Evolutionary conservation across 2,113 vertebrate genomes (phyloP).

Genomic region (Phylloscopus whistleri): DNA sequence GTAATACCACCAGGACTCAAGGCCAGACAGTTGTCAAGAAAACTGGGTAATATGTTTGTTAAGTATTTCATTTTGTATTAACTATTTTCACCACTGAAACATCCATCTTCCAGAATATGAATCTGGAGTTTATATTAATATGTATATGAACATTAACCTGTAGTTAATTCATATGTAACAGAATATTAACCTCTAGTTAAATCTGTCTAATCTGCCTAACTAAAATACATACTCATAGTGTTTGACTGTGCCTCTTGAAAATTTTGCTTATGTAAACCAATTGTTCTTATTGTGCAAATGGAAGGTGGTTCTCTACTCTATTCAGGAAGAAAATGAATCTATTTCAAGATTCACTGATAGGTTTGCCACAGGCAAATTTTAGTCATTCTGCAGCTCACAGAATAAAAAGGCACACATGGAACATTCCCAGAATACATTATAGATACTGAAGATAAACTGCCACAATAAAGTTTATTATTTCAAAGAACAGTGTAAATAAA

Average conservation of each 20-base stretch:
- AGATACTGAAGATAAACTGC: constrained; percentile 33
- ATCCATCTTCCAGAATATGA: not conserved
- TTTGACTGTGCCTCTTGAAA: not conserved
- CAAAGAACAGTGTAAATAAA: constrained; percentile 67
- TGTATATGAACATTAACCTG: not conserved
- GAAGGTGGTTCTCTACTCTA: not conserved
- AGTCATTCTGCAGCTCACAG: constrained; percentile 20
- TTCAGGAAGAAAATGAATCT: not conserved
- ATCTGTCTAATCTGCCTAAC: not conserved
- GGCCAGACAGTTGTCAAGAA: not conserved
- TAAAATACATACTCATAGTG: not conserved
- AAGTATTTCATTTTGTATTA: not conserved
- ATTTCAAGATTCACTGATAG: constrained; percentile 1
- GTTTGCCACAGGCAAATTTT: constrained; percentile 34
- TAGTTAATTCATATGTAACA: not conserved
- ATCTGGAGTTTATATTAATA: not conserved
- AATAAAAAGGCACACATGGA: constrained; percentile 49
- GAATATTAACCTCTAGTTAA: not conserved
- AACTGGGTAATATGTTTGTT: not conserved
- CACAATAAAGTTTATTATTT: constrained; percentile 57
- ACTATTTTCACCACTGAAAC: not conserved
- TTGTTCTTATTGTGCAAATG: not conserved
- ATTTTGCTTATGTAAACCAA: not conserved
- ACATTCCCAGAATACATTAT: constrained; percentile 18
- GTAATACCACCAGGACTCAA: not conserved